Evolutionary conservation across 2,113 vertebrate species (phyloP), one percentile per base, ranked within the genome.

Genomic region (Lethenteron reissneri): DNA sequence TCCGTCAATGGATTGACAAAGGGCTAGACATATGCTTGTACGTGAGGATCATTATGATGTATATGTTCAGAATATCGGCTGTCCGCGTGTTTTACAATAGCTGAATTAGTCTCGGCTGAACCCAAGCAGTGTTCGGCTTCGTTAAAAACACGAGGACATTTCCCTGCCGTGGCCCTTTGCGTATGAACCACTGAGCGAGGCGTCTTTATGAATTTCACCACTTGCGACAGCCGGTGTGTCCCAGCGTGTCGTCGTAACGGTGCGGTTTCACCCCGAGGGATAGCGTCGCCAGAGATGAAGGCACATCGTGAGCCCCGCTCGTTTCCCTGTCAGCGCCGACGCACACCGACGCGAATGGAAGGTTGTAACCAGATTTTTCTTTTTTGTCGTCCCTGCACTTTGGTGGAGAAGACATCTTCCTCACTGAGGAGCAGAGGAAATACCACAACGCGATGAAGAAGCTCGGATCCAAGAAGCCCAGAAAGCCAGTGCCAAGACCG

Each of bases 381-480:
- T 11, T 68, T 11, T 68, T 11, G 25, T 68, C n/a, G 64, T 17
- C 25, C n/a, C 64, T 68, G 64, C 64, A 68, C 64, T 68, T 68
- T 68, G 64, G 64, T 17, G 64, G 64, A 68, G 64, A 68, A 21
- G 64, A 68, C 11, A 68, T 68, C 64, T 68, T 68, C 11, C 21
- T 68, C n/a, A 68, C 64, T 9, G 64, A 68, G 21, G 64, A 68
- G 64, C 64, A 68, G 21, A 68, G 21, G 64, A 68, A 68, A 68
- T 68, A 68, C 64, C 64, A 68, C 64, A n/a, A 68, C 21, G 64
- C 64, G 11, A 17, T 68, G 64, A 68, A 68, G 64, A 68, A 68
- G 21, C 64, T 68, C 21, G 64, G 64, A n/a, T 17, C n/a, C 64
- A 68, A 68, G 21, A 68, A 68, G 21, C 64, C 64, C 21, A 21